Evolutionary conservation across 2,797 vertebrate species (phyloP).

Genomic region (Pantherophis alleghaniensis): DNA sequence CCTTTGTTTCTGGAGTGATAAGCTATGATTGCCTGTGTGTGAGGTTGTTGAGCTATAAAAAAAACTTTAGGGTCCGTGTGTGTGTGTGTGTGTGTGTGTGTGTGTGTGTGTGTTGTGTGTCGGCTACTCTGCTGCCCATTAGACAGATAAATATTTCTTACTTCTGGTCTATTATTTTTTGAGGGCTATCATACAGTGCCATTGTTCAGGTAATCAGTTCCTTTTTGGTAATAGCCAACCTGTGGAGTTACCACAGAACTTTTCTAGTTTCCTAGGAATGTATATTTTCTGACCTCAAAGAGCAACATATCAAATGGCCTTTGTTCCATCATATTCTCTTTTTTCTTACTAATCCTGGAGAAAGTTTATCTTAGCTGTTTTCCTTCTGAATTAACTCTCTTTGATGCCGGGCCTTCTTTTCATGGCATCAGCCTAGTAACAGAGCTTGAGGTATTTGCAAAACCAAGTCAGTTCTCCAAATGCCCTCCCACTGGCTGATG

Average conservation of each 20-base stretch:
- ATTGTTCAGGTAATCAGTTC: not conserved
- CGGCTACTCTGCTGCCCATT: not conserved
- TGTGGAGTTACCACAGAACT: not conserved
- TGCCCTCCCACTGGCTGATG: not conserved
- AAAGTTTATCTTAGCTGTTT: not conserved
- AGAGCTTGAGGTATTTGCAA: not conserved
- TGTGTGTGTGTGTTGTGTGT: not conserved
- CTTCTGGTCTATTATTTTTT: not conserved
- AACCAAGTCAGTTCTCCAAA: not conserved
- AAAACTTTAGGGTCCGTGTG: not conserved
- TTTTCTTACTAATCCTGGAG: not conserved
- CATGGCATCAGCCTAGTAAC: not conserved
- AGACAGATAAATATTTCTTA: not conserved
- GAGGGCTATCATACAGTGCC: not conserved
- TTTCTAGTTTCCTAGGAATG: not conserved
- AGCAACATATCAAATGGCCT: not conserved
- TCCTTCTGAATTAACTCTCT: not conserved
- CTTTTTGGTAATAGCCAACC: not conserved
- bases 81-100: not conserved
- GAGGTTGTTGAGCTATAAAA: not conserved
- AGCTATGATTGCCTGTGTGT: not conserved
- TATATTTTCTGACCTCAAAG: not conserved
- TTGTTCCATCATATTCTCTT: not conserved
- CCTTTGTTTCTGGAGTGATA: not conserved
- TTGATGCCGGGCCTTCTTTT: not conserved